phyloP scores from a whole-genome alignment of 2,113 vertebrate species.

The Sisor rabdophorus region DNA sequence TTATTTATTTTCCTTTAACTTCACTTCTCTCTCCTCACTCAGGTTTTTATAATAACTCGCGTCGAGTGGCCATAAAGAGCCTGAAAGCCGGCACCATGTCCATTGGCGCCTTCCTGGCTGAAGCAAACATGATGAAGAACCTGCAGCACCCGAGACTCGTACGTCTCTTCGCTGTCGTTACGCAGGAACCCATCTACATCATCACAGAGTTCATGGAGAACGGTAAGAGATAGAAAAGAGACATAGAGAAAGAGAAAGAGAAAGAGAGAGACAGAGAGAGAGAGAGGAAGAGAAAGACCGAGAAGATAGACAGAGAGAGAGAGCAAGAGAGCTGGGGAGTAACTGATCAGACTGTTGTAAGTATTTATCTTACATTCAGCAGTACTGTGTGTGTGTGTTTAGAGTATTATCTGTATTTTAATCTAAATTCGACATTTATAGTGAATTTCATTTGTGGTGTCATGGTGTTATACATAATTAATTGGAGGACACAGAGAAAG shows the following conservation, averaged over 20 bases:
- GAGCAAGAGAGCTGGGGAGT: too few species aligned
- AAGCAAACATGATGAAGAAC: slow-evolving; percentile 98
- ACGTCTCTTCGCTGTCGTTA: slow-evolving; percentile 91
- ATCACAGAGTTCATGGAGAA: slow-evolving; percentile 98
- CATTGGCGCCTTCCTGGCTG: slow-evolving; percentile 85
- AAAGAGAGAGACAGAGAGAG: too few species aligned
- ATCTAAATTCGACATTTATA: too few species aligned
- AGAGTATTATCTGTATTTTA: too few species aligned
- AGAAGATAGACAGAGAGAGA: too few species aligned
- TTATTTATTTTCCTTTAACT: neutral
- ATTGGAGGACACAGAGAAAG: neutral
- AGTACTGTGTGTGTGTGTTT: too few species aligned
- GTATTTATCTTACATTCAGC: too few species aligned
- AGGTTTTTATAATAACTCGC: slow-evolving; percentile 87
- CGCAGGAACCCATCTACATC: slow-evolving; percentile 93
- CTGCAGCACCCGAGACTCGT: slow-evolving; percentile 85
- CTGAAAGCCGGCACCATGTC: slow-evolving; percentile 95
- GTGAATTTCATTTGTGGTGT: too few species aligned
- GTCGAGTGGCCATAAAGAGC: slow-evolving; percentile 89
- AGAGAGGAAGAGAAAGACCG: too few species aligned
- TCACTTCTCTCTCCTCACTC: slow-evolving; percentile 9
- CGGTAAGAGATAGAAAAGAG: slow-evolving; percentile 66
- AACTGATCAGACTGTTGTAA: too few species aligned
- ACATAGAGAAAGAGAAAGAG: too few species aligned
- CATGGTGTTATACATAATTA: too few species aligned